Conservation (phyloP, 2,113 vertebrate species). For the Myotis brandtii region DNA sequence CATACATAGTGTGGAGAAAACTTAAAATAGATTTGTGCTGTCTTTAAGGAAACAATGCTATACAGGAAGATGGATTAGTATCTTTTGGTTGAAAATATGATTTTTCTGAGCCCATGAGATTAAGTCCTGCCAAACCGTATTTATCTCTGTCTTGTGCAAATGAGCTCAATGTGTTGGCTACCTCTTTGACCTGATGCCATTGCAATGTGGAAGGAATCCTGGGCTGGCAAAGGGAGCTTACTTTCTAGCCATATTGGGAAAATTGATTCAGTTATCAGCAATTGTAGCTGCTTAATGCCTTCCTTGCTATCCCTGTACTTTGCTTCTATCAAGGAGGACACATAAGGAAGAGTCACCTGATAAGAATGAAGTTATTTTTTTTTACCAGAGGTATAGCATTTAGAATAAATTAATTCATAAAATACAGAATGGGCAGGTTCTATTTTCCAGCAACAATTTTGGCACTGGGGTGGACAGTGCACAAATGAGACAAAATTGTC, state of each 20-base stretch:
- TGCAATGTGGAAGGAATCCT: background rate
- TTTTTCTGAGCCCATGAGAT: background rate
- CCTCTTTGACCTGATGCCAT: background rate
- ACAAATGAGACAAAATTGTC: background rate
- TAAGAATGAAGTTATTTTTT: background rate
- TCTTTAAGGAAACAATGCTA: background rate
- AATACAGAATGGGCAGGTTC: background rate
- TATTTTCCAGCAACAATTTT: background rate
- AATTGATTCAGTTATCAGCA: background rate
- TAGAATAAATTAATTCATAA: background rate
- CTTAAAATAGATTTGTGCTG: background rate
- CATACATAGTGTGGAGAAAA: background rate
- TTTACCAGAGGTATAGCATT: background rate
- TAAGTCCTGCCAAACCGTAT: background rate
- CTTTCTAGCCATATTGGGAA: background rate
- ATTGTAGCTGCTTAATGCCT: background rate
- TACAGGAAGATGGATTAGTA: background rate
- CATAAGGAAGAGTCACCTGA: background rate
- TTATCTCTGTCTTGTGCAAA: background rate
- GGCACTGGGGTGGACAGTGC: background rate
- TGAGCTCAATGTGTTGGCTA: background rate
- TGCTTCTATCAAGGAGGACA: background rate
- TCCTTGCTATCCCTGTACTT: background rate
- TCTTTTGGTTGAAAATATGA: background rate
- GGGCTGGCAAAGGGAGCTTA: background rate